phyloP scores from a whole-genome alignment of 2,888 invertebrate genomes.

The Mimachlamys varia region DNA sequence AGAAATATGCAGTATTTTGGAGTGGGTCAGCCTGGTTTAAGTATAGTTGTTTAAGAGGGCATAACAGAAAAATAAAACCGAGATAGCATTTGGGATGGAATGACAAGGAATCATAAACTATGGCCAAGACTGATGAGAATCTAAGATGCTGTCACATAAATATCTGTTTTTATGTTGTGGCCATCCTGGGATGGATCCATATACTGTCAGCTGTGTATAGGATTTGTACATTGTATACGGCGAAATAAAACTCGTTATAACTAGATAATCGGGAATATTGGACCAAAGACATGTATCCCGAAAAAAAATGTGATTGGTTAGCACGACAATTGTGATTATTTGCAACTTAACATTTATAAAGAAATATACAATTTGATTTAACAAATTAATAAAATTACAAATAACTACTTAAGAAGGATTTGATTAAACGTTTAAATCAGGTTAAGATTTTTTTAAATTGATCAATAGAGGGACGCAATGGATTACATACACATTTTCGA shows the following conservation, averaged over 20 bases:
- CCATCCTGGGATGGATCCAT: background rate
- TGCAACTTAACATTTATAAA: too few species aligned
- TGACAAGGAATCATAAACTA: background rate
- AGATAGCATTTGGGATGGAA: background rate
- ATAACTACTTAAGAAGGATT: background rate
- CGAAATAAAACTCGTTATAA: conserved; percentile 11
- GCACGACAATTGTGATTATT: too few species aligned
- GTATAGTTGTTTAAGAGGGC: background rate
- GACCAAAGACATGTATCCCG: background rate
- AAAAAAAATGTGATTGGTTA: background rate
- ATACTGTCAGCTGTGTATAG: background rate
- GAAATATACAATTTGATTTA: too few species aligned
- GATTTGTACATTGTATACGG: background rate
- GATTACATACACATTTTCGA: background rate
- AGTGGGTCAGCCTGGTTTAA: background rate
- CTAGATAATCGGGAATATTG: background rate
- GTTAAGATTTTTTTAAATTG: background rate
- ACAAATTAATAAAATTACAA: too few species aligned
- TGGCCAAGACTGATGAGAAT: background rate
- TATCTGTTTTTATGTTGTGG: background rate
- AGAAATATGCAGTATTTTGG: too few species aligned
- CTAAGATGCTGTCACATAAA: background rate
- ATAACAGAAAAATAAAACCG: background rate
- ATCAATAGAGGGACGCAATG: background rate
- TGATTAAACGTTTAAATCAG: too few species aligned